phyloP scores from a whole-genome alignment of 2,797 vertebrate genomes.

The Pangasius djambal region DNA sequence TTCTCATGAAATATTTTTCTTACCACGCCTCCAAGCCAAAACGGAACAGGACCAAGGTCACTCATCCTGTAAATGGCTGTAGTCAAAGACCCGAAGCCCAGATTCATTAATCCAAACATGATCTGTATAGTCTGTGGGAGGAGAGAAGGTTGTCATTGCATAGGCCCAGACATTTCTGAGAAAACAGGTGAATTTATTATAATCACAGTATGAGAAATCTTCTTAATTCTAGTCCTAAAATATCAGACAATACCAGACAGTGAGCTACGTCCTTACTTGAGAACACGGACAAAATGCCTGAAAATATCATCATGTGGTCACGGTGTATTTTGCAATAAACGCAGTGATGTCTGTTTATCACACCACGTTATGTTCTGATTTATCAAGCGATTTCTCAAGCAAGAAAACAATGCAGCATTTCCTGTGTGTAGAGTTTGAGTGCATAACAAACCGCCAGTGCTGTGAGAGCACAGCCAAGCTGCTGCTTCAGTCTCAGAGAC shows the following conservation, averaged over 20 bases:
- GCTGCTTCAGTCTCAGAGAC: constrained; percentile 55
- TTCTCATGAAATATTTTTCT: constrained; percentile 41
- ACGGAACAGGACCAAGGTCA: rapidly evolving
- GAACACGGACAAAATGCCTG: neutral
- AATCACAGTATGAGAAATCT: neutral
- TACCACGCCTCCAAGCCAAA: constrained; percentile 69
- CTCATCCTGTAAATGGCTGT: rapidly evolving
- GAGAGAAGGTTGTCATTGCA: constrained; percentile 15
- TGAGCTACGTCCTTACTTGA: too few species aligned
- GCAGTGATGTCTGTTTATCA: too few species aligned
- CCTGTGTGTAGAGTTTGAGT: neutral
- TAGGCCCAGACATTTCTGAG: neutral
- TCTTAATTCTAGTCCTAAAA: neutral
- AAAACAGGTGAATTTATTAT: neutral
- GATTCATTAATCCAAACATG: constrained; percentile 67
- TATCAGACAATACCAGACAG: neutral
- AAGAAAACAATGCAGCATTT: neutral
- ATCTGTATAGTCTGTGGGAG: constrained; percentile 70
- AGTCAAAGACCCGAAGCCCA: constrained; percentile 59
- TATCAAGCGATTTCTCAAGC: neutral
- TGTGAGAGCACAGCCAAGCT: constrained; percentile 49
- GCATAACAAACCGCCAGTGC: constrained; percentile 63
- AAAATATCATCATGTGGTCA: neutral
- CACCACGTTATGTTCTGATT: neutral
- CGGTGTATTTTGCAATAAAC: neutral